Conservation (phyloP, 1,140 invertebrate species). For the Drosophila mauritiana region DNA sequence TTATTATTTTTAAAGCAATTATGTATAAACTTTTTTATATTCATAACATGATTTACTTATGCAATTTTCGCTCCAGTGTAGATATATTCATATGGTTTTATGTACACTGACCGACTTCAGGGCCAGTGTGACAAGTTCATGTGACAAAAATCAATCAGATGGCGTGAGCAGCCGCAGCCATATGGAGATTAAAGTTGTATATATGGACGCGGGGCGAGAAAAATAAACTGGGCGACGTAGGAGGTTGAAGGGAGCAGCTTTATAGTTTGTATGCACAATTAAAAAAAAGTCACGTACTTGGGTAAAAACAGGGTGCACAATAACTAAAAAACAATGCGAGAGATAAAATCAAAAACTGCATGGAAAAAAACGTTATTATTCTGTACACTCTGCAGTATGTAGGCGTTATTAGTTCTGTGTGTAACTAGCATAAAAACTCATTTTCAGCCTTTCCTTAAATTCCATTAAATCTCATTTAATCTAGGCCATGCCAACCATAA, state of each 20-base stretch:
- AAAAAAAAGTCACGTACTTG: conserved; percentile 72
- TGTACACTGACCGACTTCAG: conserved; percentile 65
- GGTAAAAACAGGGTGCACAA: conserved; percentile 11
- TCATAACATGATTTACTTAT: neutral
- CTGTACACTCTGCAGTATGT: conserved; percentile 4
- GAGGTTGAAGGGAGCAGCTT: conserved; percentile 9
- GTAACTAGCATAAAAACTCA: conserved; percentile 1
- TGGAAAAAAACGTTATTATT: conserved; percentile 32
- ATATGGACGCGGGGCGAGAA: conserved; percentile 8
- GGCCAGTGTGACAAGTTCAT: conserved; percentile 68
- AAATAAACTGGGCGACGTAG: neutral
- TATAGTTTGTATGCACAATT: conserved; percentile 44
- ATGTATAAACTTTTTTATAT: neutral
- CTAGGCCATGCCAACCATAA: conserved; percentile 11
- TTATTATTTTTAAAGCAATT: neutral
- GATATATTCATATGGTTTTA: conserved; percentile 22
- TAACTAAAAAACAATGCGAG: conserved; percentile 45
- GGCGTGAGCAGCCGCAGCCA: conserved; percentile 54
- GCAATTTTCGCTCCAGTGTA: conserved; percentile 4
- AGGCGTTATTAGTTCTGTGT: conserved; percentile 1
- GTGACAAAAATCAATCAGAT: conserved; percentile 70
- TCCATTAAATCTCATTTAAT: conserved; percentile 13
- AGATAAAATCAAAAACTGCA: conserved; percentile 36
- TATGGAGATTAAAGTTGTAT: conserved; percentile 72
- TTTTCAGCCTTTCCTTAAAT: conserved; percentile 12